These are phyloP conservation scores for Bombus confusus DNA, from an alignment of 1,140 invertebrate genomes.

Conservation along the genomic window DNA sequence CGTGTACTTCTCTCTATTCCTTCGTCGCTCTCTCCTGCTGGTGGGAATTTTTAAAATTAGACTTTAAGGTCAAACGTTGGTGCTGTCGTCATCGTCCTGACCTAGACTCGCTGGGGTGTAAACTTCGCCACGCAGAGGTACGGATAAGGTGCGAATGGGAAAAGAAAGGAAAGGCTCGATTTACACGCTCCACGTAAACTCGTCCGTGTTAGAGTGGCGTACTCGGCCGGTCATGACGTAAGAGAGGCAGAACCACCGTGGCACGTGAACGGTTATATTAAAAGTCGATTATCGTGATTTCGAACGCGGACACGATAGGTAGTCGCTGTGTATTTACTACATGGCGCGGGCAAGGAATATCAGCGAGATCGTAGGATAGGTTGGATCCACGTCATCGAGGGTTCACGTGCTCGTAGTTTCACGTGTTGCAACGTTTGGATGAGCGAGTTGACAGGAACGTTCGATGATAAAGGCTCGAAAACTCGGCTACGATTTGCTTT, in stretches of 20 bases:
- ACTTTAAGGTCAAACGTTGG: conserved; percentile 59
- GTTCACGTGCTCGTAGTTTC: neutral
- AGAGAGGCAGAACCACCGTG: neutral
- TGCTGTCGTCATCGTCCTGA: conserved; percentile 65
- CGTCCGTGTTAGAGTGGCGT: neutral
- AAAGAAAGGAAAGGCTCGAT: conserved; percentile 48
- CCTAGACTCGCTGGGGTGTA: conserved; percentile 62
- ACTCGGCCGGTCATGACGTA: neutral
- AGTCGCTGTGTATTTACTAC: too few relatives aligned
- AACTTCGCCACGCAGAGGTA: conserved; percentile 45
- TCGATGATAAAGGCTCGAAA: neutral
- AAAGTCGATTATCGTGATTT: conserved; percentile 7
- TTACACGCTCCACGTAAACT: conserved; percentile 40
- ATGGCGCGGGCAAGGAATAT: neutral
- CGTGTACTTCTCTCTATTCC: neutral
- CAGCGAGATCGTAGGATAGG: neutral
- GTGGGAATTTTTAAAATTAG: conserved; percentile 58
- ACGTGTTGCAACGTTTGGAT: neutral
- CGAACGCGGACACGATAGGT: neutral
- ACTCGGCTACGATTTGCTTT: neutral
- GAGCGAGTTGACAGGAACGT: neutral
- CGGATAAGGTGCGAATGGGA: conserved; percentile 46
- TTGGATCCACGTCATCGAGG: neutral
- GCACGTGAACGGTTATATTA: neutral
- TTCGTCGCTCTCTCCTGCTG: neutral